Conservation (phyloP, 2,888 invertebrate species). For the Meteorus colon region DNA sequence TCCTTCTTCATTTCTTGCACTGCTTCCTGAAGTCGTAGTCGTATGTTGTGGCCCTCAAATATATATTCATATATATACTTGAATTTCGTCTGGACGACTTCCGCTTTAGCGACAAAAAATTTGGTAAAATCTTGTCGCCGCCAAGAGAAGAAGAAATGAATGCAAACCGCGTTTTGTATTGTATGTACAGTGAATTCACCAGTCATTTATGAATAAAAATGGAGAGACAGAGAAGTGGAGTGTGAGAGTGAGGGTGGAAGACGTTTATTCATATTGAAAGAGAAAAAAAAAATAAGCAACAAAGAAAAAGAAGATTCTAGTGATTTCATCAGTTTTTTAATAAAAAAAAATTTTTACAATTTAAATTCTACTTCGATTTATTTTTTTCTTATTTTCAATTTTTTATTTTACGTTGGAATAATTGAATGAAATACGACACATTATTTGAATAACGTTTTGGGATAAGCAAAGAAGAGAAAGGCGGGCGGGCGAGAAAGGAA, state of each 20-base stretch:
- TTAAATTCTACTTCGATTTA: background rate
- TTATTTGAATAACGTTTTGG: background rate
- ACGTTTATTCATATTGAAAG: background rate
- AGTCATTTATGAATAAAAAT: conserved; percentile 30
- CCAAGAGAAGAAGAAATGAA: conserved; percentile 37
- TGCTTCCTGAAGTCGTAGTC: conserved; percentile 7
- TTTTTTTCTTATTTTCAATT: background rate
- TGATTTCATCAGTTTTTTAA: background rate
- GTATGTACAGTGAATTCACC: conserved; percentile 24
- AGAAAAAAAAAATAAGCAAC: background rate
- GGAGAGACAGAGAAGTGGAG: background rate
- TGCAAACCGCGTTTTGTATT: conserved; percentile 31
- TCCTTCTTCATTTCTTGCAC: conserved; percentile 38
- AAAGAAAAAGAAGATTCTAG: background rate
- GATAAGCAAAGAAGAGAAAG: background rate
- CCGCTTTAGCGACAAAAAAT: conserved; percentile 61
- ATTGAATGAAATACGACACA: background rate
- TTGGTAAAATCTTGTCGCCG: conserved; percentile 42
- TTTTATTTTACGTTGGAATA: background rate
- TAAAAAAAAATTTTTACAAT: background rate
- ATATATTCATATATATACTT: conserved; percentile 38
- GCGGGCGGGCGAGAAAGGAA: background rate
- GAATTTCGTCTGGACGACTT: conserved; percentile 67
- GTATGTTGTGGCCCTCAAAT: background rate
- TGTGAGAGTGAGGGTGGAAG: background rate